These are phyloP conservation scores for Arrhamphus sclerolepis DNA, from an alignment of 2,797 vertebrate genomes.

Conservation along the genomic window DNA sequence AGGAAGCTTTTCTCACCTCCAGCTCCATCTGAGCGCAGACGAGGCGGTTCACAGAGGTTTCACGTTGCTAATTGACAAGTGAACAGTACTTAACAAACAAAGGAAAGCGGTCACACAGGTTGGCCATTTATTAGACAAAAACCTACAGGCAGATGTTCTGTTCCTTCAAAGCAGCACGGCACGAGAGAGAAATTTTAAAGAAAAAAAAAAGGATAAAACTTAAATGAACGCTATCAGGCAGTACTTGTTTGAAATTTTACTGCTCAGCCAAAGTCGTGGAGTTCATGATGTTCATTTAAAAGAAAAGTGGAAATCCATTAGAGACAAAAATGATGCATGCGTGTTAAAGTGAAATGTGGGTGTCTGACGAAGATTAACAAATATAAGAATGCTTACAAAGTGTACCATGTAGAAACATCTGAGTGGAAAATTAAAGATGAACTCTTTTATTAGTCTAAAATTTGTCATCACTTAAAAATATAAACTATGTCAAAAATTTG, in stretches of 20 bases:
- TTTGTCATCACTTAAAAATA: too few species aligned
- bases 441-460: too few species aligned
- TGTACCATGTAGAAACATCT: not conserved
- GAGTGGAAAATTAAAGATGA: too few species aligned
- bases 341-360: not conserved
- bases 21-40: constrained; percentile 42
- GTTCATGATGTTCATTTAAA: constrained; percentile 37
- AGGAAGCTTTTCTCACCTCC: constrained; percentile 65
- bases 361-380: not conserved
- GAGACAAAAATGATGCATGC: not conserved
- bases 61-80: constrained; percentile 68
- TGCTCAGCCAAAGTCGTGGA: constrained; percentile 16
- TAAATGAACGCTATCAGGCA: not conserved
- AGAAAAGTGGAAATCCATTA: constrained; percentile 6
- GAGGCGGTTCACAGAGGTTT: constrained; percentile 53
- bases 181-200: too few species aligned
- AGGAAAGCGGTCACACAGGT: constrained; percentile 43
- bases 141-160: constrained; percentile 45
- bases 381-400: too few species aligned
- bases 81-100: constrained; percentile 68
- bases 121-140: constrained; percentile 49
- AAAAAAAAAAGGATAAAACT: not conserved
- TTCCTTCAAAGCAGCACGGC: constrained; percentile 12
- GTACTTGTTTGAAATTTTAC: too few species aligned
- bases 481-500: too few species aligned